Percentiles rank a stretch among this genome's conserved stretches.
Conservation (phyloP, 2,113 vertebrate species). For the Pelvicachromis taeniatus region DNA sequence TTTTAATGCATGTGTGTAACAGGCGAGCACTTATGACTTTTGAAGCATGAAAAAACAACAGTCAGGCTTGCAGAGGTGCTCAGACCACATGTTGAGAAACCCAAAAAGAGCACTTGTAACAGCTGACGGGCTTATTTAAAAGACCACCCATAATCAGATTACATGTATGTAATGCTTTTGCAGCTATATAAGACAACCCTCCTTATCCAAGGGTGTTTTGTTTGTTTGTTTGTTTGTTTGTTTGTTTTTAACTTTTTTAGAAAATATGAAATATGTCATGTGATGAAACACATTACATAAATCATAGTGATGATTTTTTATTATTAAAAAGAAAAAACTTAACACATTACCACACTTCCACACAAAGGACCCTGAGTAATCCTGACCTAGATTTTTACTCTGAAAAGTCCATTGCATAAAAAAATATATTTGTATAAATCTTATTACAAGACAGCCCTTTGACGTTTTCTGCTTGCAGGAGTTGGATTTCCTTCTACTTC, state of each 20-base stretch:
- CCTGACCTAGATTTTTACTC: neutral
- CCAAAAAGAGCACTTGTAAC: conserved; percentile 17
- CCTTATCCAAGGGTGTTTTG: neutral
- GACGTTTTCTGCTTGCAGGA: neutral
- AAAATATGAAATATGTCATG: neutral
- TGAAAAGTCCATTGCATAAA: neutral
- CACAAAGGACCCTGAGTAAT: neutral
- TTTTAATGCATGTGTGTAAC: neutral
- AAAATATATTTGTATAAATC: neutral
- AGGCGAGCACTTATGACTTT: conserved; percentile 5
- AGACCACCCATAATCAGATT: conserved; percentile 41
- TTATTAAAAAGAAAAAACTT: neutral
- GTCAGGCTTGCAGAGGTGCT: conserved; percentile 1
- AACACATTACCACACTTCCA: neutral
- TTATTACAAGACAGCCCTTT: no score
- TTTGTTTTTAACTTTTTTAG: neutral
- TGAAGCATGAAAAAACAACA: conserved; percentile 7
- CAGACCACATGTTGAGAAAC: conserved; percentile 36
- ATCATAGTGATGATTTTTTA: neutral
- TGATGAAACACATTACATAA: neutral
- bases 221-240: neutral
- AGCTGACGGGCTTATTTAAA: conserved; percentile 27
- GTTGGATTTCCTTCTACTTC: neutral
- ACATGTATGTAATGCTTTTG: neutral
- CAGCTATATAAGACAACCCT: neutral